Conservation (phyloP, 2,888 invertebrate species). For the Amphipoea oculea region DNA sequence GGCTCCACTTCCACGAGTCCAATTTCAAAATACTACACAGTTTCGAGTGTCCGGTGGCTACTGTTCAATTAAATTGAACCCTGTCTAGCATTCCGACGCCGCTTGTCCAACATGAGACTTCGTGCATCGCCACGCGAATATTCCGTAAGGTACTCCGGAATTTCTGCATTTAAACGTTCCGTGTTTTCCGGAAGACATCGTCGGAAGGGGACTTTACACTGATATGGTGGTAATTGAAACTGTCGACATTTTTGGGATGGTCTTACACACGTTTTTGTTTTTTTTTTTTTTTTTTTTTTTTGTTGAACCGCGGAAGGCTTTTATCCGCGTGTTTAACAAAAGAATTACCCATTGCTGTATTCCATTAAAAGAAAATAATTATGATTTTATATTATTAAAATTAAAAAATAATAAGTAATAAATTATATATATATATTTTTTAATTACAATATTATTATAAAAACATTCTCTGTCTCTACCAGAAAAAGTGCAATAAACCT, state of each 20-base stretch:
- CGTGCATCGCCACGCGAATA: conserved; percentile 58
- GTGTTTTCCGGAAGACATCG: conserved; percentile 28
- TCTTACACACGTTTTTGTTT: background rate
- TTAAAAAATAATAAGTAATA: too few species aligned
- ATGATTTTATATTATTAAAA: background rate
- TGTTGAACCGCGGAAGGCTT: background rate
- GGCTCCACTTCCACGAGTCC: conserved; percentile 51
- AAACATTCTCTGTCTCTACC: background rate
- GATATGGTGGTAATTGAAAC: conserved; percentile 51
- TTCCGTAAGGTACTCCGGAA: conserved; percentile 56
- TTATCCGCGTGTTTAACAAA: background rate
- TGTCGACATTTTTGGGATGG: background rate
- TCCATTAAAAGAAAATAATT: background rate
- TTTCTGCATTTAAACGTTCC: conserved; percentile 54
- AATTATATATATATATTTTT: too few species aligned
- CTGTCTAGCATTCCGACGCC: conserved; percentile 57
- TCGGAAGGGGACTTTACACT: conserved; percentile 16
- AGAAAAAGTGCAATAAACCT: background rate
- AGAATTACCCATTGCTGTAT: background rate
- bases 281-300: background rate
- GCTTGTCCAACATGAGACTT: conserved; percentile 58
- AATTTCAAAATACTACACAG: conserved; percentile 67
- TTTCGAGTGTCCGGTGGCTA: conserved; percentile 65
- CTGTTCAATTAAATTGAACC: conserved; percentile 75
- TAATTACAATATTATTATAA: background rate